Evolutionary conservation across 2,113 vertebrate species (phyloP), one percentile per base, ranked within the genome.

Genomic region (Channa maculata): DNA sequence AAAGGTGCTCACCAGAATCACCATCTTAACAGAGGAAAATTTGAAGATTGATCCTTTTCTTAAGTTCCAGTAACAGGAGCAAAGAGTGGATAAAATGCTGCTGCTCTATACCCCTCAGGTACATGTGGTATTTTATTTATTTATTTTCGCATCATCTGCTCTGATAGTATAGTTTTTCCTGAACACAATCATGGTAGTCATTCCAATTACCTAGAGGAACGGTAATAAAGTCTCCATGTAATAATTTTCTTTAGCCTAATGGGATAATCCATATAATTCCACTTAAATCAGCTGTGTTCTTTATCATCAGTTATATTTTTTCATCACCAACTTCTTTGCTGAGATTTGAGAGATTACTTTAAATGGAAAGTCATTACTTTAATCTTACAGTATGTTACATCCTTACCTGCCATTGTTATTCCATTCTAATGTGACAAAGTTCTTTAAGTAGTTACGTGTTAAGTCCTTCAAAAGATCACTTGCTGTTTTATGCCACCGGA

Each of bases 171-270:
- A 24, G 85, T 67, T 81, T 89, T 83, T 84, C 80, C 61, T 71
- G 66, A 63, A 71, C 83, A 80, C 69, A 64, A 82, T 82, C 80
- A 79, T 86, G 75, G 71, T 77, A 70, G 84, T 90, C 82, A 79
- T 93, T 89, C 80, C 73, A 91, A 90, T 92, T 92, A 93, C 93
- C 65, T 49, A 46, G 71, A 76, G 79, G 83, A 92, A 90, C 75
- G 65, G 67, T 83, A 90, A 86, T 85, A 80, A 80, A 89, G 87
- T 77, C 76, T 90, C 86, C 65, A 81, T 83, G 75, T 91, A 91
- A 93, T 93, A 92, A 93, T 88, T 87, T 90, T 84, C 91, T 92
- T 94, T 91, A 79, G 86, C 84, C 79, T 92, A 92, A 93, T 91
- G 88, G 79, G 70, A 85, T 90, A 89, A 93, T 92, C 88, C 74